Evolutionary conservation across 2,797 vertebrate species (phyloP).

Genomic region (Pseudopleuronectes americanus): DNA sequence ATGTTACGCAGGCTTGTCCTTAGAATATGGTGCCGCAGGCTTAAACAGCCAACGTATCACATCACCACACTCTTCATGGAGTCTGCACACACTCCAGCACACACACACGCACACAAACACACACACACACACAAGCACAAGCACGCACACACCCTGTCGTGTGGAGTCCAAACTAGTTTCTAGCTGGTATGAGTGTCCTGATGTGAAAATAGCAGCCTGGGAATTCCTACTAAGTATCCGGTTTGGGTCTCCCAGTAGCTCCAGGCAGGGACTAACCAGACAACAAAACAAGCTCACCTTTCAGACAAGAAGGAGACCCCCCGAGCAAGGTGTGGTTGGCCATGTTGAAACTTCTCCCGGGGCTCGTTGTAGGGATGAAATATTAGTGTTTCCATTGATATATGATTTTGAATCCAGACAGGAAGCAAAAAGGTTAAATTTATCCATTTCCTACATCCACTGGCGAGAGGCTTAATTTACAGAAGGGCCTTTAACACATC

Average conservation of each 20-base stretch:
- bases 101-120: conserved; percentile 21
- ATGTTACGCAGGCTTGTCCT: conserved; percentile 53
- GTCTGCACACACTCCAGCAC: conserved; percentile 26
- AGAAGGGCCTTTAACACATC: neutral
- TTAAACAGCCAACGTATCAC: conserved; percentile 67
- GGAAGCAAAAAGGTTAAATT: conserved; percentile 9
- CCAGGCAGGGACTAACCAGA: conserved; percentile 74
- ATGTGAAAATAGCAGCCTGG: conserved; percentile 68
- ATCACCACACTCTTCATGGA: conserved; percentile 53
- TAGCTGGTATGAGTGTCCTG: conserved; percentile 53
- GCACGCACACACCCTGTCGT: conserved; percentile 38
- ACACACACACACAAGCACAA: neutral
- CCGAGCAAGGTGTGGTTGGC: conserved; percentile 54
- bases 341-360: conserved; percentile 9
- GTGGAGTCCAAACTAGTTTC: conserved; percentile 57
- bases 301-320: conserved; percentile 52
- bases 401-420: conserved; percentile 5
- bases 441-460: neutral
- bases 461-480: neutral
- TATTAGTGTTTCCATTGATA: conserved; percentile 11
- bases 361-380: conserved; percentile 1
- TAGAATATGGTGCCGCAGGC: conserved; percentile 65
- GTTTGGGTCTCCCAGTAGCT: conserved; percentile 70
- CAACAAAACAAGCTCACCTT: conserved; percentile 74
- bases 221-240: conserved; percentile 67